Evolutionary conservation across 1,140 invertebrate species (phyloP), one percentile per base, ranked within the genome.

Genomic region (Drosophila murphyi): DNA sequence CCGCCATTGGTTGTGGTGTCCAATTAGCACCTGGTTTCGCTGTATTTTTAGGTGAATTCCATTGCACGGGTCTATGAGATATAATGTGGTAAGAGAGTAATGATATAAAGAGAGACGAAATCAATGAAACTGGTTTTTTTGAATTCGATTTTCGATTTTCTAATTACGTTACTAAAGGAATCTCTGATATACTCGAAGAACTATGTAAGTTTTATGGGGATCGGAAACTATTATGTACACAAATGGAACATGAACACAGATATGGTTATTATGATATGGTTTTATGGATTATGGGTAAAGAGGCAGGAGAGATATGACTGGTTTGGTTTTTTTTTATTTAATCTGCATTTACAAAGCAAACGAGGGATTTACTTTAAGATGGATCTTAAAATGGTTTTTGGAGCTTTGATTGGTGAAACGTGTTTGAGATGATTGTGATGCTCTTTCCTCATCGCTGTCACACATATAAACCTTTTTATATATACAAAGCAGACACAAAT

Each of bases 1-100:
- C 96, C 77, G 96, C 96, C 95, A 97, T 97, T 34, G 96, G 96
- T 92, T 97, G 96, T 48, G 96, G 96, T 80, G 95, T 96, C 96
- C 96, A 97, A 63, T 94, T 94, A 71, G 94, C 94, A 76, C 95
- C 95, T 32, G 96, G 94, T 94, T 97, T 97, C 52, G 96, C 96
- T 59, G 95, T 94, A 93, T 96, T 97, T 93, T 97, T 97, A 52
- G 96, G 96, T 43, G 96, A 97, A 93, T 96, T 97, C 96, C 96
- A 97, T 93, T 97, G 96, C 94, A 97, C 94, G 61, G 95, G 94
- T 91, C 95, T 95, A 81, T 89, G 85, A 89, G 85, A 87, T 77
- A 89, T 89, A 89, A 88, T 89, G 86, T 78, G 78, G 85, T 88
- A 89, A 88, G 77, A 88, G 85, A 89, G 85, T 89, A 89, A 89